Base-by-base conservation (phyloP, 2,797 vertebrate species). In the Oceanodroma leucorhoa region DNA sequence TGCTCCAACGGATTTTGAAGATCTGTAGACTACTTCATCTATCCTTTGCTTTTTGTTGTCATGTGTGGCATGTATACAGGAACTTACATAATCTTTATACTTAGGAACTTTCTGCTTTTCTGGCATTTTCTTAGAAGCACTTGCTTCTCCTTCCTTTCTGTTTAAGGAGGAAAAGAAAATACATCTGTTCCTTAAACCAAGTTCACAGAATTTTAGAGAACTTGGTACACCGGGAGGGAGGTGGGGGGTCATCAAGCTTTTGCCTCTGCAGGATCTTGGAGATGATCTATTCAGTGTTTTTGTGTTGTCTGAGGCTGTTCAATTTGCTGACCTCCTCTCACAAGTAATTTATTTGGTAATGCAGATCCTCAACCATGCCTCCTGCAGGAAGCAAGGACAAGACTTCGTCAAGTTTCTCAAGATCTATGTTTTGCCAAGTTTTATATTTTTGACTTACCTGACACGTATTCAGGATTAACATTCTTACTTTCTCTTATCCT, bases 211-310 rank as follows among this genome's bases (percentile, higher is more conserved):
- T 82, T 70, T 80, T 61, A 71, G 34, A 75, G 36, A 65, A 51
- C 6, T 58, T 65, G 16, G 4, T 65, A 72, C 14, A 62, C 9
- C 0, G 0, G 32, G 58, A 29, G 6, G 6, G 21, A 12, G 19
- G 3, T 53, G 29, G 16, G 57, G 14, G 3, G 3, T 22, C 55
- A 41, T 72, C 21, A 38, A 8, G 17, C 38, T 71, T 41, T 89
- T 54, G 29, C 6, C 7, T 64, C 43, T 89, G 16, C 29, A 45
- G 13, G 11, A 48, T 78, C 29, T 87, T 75, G 15, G 77, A 82
- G 27, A 26, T 61, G 17, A 72, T 87, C 60, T 60, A 1, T 62
- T 83, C 10, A 23, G 40, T 53, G 12, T 58, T 76, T 67, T 58
- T 76, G 46, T 87, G 17, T 40, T 48, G 45, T 75, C 43, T 46